Evolutionary conservation across 2,113 vertebrate species (phyloP).

Genomic region (Menidia beryllina): DNA sequence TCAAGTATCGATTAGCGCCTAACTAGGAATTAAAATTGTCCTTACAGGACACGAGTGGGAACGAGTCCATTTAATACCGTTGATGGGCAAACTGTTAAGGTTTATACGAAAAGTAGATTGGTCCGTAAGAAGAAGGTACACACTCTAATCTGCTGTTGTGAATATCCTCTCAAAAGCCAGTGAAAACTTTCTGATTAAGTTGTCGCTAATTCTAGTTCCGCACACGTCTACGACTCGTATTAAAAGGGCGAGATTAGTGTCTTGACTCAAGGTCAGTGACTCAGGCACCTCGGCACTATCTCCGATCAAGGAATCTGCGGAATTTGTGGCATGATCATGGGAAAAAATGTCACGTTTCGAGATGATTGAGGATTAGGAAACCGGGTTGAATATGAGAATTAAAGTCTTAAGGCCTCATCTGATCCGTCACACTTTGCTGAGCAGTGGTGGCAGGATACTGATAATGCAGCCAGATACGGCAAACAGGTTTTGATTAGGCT

Average conservation of each 20-base stretch:
- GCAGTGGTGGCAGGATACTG: constrained; percentile 43
- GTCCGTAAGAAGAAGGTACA: constrained; percentile 10
- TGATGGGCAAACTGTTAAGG: background rate
- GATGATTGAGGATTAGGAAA: constrained; percentile 50
- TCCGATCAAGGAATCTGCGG: constrained; percentile 2
- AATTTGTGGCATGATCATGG: background rate
- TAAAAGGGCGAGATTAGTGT: constrained; percentile 22
- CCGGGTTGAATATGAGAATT: constrained; percentile 22
- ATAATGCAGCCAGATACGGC: constrained; percentile 55
- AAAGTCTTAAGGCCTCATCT: constrained; percentile 47
- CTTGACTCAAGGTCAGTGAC: background rate
- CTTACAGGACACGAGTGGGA: constrained; percentile 31
- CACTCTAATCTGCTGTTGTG: constrained; percentile 10
- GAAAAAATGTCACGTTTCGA: constrained; percentile 20
- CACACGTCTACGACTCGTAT: constrained; percentile 5
- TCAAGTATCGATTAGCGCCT: constrained; percentile 50
- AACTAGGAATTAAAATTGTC: constrained; percentile 45
- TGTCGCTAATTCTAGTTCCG: constrained; percentile 25
- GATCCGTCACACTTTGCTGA: constrained; percentile 60
- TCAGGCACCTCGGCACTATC: background rate
- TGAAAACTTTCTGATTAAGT: constrained; percentile 16
- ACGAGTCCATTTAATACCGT: constrained; percentile 24
- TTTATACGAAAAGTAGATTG: constrained; percentile 12
- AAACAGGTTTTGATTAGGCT: constrained; percentile 58
- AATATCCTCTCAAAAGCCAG: background rate